These are phyloP conservation scores for Mormyrus hasselquistii DNA, from an alignment of 2,797 vertebrate species.

Conservation along the genomic window DNA sequence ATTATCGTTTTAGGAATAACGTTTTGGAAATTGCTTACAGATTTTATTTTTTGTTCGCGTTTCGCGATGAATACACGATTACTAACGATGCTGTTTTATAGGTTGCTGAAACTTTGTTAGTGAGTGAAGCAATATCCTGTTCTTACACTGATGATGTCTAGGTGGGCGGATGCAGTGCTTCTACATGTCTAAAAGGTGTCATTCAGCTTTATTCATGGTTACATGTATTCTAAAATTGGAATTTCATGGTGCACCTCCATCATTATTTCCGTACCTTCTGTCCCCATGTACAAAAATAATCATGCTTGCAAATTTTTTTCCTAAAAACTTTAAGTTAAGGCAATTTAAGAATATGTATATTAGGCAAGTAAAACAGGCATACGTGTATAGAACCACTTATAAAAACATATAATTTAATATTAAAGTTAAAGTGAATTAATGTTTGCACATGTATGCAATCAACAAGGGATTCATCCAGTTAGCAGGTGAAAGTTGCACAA, in stretches of 20 bases:
- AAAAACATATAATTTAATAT: neutral
- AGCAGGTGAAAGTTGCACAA: neutral
- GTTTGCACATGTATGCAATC: neutral
- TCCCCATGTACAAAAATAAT: neutral
- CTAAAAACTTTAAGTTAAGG: neutral
- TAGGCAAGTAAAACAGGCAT: neutral
- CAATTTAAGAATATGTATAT: neutral
- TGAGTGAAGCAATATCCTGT: neutral
- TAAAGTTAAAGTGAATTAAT: neutral
- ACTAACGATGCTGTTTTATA: constrained; percentile 1
- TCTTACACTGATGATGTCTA: neutral
- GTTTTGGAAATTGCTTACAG: neutral
- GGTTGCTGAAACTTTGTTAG: neutral
- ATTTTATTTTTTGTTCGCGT: neutral
- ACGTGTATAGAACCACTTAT: neutral
- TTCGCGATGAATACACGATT: constrained; percentile 12
- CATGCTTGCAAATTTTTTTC: neutral
- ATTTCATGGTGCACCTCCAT: neutral
- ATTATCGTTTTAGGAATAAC: neutral
- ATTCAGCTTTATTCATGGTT: neutral
- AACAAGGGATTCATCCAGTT: neutral
- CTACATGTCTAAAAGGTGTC: neutral
- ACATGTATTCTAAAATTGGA: neutral
- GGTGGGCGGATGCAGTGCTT: neutral
- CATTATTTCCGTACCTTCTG: neutral